phyloP scores from a whole-genome alignment of 2,888 invertebrate genomes.

The Cenopis cana region DNA sequence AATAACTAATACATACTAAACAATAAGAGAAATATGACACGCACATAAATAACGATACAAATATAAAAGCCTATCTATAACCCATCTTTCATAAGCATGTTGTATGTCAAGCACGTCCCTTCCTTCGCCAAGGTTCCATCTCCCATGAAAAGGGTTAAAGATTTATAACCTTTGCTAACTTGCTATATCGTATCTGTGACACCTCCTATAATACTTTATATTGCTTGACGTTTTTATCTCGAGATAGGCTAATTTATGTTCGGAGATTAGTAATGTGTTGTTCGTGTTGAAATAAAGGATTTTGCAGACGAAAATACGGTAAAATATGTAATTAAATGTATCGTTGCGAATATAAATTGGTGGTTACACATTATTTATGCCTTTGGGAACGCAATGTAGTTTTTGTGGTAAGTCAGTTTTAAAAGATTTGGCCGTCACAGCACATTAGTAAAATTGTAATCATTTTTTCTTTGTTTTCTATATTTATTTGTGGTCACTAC shows the following conservation, averaged over 20 bases:
- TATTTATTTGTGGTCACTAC: too few relatives aligned
- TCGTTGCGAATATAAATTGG: constrained; percentile 6
- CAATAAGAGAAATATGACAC: constrained; percentile 30
- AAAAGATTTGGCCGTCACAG: too few relatives aligned
- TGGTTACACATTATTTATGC: constrained; percentile 7
- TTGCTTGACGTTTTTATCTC: constrained; percentile 53
- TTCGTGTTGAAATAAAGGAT: constrained; percentile 16
- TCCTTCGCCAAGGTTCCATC: constrained; percentile 51
- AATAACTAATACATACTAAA: constrained; percentile 12
- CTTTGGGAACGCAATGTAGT: neutral
- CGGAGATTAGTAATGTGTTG: constrained; percentile 48
- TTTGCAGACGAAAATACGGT: constrained; percentile 11
- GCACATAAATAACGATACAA: constrained; percentile 32
- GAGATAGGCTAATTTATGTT: constrained; percentile 51
- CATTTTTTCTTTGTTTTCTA: too few relatives aligned
- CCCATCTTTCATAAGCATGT: constrained; percentile 44
- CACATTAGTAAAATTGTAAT: too few relatives aligned
- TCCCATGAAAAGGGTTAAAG: constrained; percentile 58
- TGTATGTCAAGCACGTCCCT: constrained; percentile 52
- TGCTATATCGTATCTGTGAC: constrained; percentile 52
- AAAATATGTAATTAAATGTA: constrained; percentile 15
- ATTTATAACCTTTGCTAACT: constrained; percentile 58
- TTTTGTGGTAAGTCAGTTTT: too few relatives aligned
- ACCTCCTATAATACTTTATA: constrained; percentile 57
- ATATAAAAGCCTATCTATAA: constrained; percentile 44